Conservation (phyloP, 2,113 vertebrate species). For the Mirounga angustirostris region DNA sequence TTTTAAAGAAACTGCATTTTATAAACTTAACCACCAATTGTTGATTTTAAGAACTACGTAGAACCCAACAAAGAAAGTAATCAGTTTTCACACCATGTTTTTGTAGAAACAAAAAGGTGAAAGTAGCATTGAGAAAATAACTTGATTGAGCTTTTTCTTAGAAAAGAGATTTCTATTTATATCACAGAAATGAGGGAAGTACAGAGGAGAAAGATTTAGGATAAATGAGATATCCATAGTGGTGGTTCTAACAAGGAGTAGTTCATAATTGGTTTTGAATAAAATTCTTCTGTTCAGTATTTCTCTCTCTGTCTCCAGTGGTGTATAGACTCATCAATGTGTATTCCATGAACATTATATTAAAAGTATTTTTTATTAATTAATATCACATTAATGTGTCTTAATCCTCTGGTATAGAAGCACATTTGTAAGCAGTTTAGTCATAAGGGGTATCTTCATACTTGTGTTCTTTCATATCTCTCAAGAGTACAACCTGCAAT, state of each 20-base stretch:
- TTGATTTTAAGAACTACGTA: conserved; percentile 2
- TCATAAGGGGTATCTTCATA: background rate
- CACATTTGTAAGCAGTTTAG: background rate
- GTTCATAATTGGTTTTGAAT: background rate
- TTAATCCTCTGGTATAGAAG: background rate
- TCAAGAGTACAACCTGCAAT: background rate
- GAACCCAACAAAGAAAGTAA: background rate
- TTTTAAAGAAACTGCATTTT: background rate
- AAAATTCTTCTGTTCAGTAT: background rate
- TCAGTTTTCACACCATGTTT: background rate
- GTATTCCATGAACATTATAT: background rate
- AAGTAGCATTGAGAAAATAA: background rate
- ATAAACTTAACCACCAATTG: background rate
- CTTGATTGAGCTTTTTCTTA: background rate
- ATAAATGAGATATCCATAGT: background rate
- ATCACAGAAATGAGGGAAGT: background rate
- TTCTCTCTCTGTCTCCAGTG: background rate
- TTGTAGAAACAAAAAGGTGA: background rate
- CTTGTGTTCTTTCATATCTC: background rate
- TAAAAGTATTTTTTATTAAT: background rate
- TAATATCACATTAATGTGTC: background rate
- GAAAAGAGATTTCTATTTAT: background rate
- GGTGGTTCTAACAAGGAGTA: background rate
- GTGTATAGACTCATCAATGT: background rate
- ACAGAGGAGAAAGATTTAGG: background rate